Conservation (phyloP, 2,888 invertebrate species). For the Apamea crenata region DNA sequence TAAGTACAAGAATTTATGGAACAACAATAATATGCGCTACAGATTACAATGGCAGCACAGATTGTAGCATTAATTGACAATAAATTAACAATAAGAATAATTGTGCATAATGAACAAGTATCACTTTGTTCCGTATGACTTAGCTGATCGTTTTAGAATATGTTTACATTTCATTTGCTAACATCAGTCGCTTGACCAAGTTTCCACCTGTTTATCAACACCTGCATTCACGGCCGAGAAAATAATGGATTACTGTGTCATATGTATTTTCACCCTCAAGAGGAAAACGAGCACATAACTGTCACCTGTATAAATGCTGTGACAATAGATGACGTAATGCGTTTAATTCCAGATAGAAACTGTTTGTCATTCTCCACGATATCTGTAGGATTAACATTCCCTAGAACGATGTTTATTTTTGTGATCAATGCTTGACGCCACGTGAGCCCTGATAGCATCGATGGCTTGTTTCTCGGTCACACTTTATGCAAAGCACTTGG, state of each 20-base stretch:
- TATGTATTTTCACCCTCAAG: conserved; percentile 33
- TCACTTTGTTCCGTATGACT: conserved; percentile 17
- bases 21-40: conserved; percentile 10
- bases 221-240: conserved; percentile 20
- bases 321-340: conserved; percentile 52
- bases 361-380: conserved; percentile 60
- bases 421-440: conserved; percentile 36
- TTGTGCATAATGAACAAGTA: conserved; percentile 23
- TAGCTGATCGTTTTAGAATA: conserved; percentile 24
- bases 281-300: conserved; percentile 22
- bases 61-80: conserved; percentile 16
- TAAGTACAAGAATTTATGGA: conserved; percentile 4
- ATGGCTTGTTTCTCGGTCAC: conserved; percentile 5
- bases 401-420: conserved; percentile 53
- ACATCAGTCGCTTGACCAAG: conserved; percentile 23
- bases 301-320: conserved; percentile 30
- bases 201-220: conserved; percentile 36
- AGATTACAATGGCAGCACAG: conserved; percentile 4
- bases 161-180: conserved; percentile 50
- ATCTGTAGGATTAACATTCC: conserved; percentile 60
- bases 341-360: conserved; percentile 51
- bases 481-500: neutral
- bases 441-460: conserved; percentile 32
- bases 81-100: conserved; percentile 20
- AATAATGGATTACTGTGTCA: conserved; percentile 50